phyloP scores from a whole-genome alignment of 2,888 invertebrate genomes.

The Doris montereyensis region DNA sequence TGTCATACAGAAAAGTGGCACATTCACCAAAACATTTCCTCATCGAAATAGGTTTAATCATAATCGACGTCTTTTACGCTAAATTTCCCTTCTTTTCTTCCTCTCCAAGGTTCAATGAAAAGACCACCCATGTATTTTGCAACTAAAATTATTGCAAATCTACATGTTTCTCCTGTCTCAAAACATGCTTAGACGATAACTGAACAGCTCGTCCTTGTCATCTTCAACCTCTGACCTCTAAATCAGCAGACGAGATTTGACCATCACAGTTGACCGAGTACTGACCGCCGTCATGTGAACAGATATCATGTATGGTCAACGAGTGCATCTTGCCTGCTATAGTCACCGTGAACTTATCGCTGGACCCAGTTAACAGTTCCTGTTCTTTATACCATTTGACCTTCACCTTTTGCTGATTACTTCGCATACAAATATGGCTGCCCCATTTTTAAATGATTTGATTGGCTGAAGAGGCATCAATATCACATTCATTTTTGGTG shows the following conservation, averaged over 20 bases:
- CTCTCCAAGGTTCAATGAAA: too few species aligned
- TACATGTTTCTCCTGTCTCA: too few species aligned
- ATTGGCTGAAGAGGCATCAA: slow-evolving; percentile 46
- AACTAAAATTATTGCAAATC: too few species aligned
- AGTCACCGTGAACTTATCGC: slow-evolving; percentile 53
- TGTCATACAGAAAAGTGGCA: too few species aligned
- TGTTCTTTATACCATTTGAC: slow-evolving; percentile 83
- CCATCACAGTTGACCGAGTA: slow-evolving; percentile 81
- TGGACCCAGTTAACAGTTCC: slow-evolving; percentile 44
- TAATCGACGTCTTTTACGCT: too few species aligned
- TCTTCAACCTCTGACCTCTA: slow-evolving; percentile 72
- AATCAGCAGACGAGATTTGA: slow-evolving; percentile 84
- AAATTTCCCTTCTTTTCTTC: too few species aligned
- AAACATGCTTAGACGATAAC: too few species aligned
- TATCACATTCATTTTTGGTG: slow-evolving; percentile 30
- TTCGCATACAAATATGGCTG: slow-evolving; percentile 77
- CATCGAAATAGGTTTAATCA: too few species aligned
- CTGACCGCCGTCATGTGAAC: slow-evolving; percentile 82
- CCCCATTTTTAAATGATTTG: slow-evolving; percentile 48
- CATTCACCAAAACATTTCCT: too few species aligned
- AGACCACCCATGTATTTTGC: too few species aligned
- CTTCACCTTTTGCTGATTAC: slow-evolving; percentile 84
- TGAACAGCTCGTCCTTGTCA: too few species aligned
- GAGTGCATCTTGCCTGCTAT: slow-evolving; percentile 59
- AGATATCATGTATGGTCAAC: slow-evolving; percentile 56